A percentile compares a stretch with the other conserved stretches of the same genome.
These are phyloP conservation scores for Pseudachorutes palmiensis DNA, from an alignment of 1,140 invertebrate genomes.

Conservation along the genomic window DNA sequence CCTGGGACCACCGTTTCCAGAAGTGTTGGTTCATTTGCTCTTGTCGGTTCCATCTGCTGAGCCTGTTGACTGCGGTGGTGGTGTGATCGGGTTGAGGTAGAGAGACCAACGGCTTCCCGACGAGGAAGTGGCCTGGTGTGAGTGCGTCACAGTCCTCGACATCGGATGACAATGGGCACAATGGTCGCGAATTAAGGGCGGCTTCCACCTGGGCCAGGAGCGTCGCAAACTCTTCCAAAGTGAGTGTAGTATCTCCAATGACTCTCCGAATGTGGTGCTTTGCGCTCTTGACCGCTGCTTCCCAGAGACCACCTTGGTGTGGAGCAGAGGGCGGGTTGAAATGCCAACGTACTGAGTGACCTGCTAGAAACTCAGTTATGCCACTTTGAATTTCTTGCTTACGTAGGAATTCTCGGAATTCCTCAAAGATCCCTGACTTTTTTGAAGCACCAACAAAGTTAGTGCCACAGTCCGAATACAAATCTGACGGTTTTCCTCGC, in stretches of 20 bases:
- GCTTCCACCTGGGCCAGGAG: constrained; percentile 39
- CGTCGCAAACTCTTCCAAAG: constrained; percentile 39
- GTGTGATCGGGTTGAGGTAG: constrained; percentile 18
- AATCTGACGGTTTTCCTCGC: constrained; percentile 26
- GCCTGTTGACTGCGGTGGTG: neutral
- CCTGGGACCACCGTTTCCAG: constrained; percentile 39
- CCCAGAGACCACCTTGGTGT: constrained; percentile 41
- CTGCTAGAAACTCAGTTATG: neutral
- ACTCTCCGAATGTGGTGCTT: constrained; percentile 39
- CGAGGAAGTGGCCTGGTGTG: constrained; percentile 37
- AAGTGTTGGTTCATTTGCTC: constrained; percentile 39
- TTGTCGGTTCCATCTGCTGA: constrained; percentile 36
- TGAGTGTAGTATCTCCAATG: constrained; percentile 12
- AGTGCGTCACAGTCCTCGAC: constrained; percentile 39
- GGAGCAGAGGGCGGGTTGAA: constrained; percentile 41
- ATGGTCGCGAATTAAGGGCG: constrained; percentile 39
- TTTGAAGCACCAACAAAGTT: constrained; percentile 41
- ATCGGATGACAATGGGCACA: constrained; percentile 36
- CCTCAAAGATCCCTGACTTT: neutral
- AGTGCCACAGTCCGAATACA: constrained; percentile 41
- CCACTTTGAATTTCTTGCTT: neutral
- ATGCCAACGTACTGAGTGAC: constrained; percentile 35
- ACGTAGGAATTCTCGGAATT: no score
- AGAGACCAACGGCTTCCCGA: constrained; percentile 13
- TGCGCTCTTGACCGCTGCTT: constrained; percentile 40